These are phyloP conservation scores for Drosophila mojavensis DNA, from an alignment of 1,140 invertebrate species.

Conservation along the genomic window DNA sequence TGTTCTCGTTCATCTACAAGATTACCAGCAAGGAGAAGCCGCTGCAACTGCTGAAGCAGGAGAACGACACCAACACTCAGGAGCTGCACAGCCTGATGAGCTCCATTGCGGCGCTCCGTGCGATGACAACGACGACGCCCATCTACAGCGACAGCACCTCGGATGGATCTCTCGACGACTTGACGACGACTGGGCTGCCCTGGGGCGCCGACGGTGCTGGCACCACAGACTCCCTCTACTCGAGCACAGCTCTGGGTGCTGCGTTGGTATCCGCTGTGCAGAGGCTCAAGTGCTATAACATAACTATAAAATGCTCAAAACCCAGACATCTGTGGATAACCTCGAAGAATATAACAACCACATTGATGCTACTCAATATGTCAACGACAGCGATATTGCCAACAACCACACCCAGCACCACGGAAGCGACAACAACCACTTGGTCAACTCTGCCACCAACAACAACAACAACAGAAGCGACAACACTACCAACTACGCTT, in stretches of 20 bases:
- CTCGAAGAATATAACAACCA: slow-evolving; percentile 59
- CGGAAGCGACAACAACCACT: slow-evolving; percentile 34
- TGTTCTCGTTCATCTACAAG: slow-evolving; percentile 97
- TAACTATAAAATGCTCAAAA: slow-evolving; percentile 79
- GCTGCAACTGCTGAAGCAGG: slow-evolving; percentile 85
- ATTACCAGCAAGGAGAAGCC: slow-evolving; percentile 90
- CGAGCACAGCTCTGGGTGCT: slow-evolving; percentile 51
- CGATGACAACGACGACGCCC: slow-evolving; percentile 60
- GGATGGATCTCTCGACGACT: slow-evolving; percentile 53
- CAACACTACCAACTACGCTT: slow-evolving; percentile 29
- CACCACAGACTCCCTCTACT: slow-evolving; percentile 52
- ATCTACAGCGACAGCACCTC: slow-evolving; percentile 57
- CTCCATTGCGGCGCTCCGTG: slow-evolving; percentile 55
- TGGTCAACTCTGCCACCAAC: slow-evolving; percentile 35
- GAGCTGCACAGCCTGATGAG: slow-evolving; percentile 59
- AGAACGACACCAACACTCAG: slow-evolving; percentile 67
- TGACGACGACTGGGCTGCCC: slow-evolving; percentile 24
- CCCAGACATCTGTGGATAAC: slow-evolving; percentile 47
- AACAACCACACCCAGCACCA: slow-evolving; percentile 31
- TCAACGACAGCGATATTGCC: slow-evolving; percentile 66
- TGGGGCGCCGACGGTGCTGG: slow-evolving; percentile 31
- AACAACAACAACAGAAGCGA: slow-evolving; percentile 36
- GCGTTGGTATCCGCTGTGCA: slow-evolving; percentile 40
- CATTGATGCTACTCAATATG: slow-evolving; percentile 70
- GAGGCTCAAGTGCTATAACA: slow-evolving; percentile 70